Conservation (phyloP, 2,797 vertebrate genomes). For the Bradypus variegatus region DNA sequence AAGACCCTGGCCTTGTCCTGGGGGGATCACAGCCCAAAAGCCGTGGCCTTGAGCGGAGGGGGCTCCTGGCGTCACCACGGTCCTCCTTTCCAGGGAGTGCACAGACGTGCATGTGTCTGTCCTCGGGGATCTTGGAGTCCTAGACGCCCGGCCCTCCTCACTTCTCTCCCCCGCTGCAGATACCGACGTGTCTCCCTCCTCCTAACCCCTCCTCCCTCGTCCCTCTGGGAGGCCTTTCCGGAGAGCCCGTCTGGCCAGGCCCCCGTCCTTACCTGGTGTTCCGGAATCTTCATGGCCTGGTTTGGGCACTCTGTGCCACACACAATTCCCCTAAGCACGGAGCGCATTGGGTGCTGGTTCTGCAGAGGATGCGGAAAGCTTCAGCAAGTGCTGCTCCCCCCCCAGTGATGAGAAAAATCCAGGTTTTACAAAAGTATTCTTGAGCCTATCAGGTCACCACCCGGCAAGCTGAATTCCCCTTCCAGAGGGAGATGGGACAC, state of each 20-base stretch:
- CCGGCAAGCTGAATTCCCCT: neutral
- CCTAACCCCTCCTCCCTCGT: neutral
- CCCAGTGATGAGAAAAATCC: neutral
- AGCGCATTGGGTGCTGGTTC: neutral
- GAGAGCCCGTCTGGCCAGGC: no score
- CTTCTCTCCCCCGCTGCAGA: neutral
- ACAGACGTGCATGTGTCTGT: no score
- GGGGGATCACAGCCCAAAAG: neutral
- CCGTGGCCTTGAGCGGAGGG: accelerated
- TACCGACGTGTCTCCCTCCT: no score
- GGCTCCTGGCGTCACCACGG: neutral
- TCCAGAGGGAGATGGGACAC: neutral
- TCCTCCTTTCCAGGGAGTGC: neutral
- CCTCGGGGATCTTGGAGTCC: no score
- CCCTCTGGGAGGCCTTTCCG: accelerated
- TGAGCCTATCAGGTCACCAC: neutral
- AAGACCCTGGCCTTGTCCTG: neutral
- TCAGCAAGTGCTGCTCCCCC: neutral
- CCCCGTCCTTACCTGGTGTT: no score
- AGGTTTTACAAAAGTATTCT: neutral
- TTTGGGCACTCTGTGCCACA: neutral
- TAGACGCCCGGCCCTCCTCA: no score
- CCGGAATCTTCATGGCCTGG: neutral
- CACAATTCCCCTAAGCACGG: neutral
- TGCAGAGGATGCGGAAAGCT: no score